Base-by-base conservation (phyloP, 2,888 invertebrate genomes). In the Agrotis clavis region DNA sequence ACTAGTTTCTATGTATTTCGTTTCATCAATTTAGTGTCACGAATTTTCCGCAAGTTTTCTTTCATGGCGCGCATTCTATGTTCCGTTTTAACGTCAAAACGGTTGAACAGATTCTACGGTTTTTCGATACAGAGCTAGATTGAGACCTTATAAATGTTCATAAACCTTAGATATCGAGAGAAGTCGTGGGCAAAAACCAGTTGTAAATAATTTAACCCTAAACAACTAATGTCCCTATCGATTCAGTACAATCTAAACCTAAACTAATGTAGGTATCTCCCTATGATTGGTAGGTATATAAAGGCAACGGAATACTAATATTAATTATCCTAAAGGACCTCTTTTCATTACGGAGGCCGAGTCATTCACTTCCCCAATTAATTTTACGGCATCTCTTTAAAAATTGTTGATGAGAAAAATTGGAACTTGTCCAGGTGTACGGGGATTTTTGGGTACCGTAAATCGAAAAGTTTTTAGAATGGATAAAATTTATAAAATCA, bases 301-400 rank as follows among this genome's bases (percentile, higher is more conserved):
- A 73, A 63, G 25, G 48, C 68, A 64, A 57, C 16, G 48, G 60
- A 72, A 72, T 82, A 81, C 82, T 86, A 86, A 84, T 88, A 87
- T 86, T 87, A 90, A 90, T 91, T 89, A 90, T 86, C 79, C 77
- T 70, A 81, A 88, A 87, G 85, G 73, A 81, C 88, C 80, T 79
- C 84, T 84, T 77, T 61, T 81, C 88, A 89, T 89, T 89, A 87
- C 80, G 71, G 86, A 11, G 85, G 84, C 84, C 86, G 87, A 89
- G 86, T 89, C 87, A 86, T 89, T 90, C 86, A 86, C 87, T 67
- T 80, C 75, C 86, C 88, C 91, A 91, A 91, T 92, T 92, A 90
- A 90, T 88, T 87, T 84, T 51, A 86, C 68, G 79, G 80, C 82
- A 82, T 89, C 89, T 88, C 86, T 87, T 89, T 86, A 84, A 88